Conservation (phyloP, 2,113 vertebrate genomes). For the Recurvirostra avosetta region DNA sequence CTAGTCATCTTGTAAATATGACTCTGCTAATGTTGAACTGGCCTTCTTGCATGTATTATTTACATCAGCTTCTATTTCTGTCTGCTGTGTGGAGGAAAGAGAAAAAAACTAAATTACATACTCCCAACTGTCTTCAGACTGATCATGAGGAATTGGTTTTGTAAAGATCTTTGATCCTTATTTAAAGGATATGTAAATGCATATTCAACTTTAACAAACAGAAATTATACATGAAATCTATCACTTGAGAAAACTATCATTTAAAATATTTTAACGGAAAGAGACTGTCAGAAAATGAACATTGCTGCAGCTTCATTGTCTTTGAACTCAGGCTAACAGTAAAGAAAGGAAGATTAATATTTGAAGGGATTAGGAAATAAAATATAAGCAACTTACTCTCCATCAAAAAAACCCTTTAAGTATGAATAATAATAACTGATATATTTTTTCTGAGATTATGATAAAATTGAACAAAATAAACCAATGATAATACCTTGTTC, state of each 20-base stretch:
- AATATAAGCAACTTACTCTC: background rate
- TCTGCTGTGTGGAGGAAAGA: background rate
- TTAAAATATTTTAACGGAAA: background rate
- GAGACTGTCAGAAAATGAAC: background rate
- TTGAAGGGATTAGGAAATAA: background rate
- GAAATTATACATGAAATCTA: background rate
- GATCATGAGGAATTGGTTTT: background rate
- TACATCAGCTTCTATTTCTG: constrained; percentile 1
- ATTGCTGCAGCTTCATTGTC: background rate
- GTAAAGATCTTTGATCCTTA: background rate
- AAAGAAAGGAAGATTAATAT: background rate
- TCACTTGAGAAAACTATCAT: background rate
- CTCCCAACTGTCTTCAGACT: background rate
- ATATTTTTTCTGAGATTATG: background rate
- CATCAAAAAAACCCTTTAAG: background rate
- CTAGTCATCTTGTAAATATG: background rate
- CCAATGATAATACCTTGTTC: background rate
- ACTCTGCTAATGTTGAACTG: background rate
- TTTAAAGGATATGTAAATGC: background rate
- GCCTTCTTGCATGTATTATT: background rate
- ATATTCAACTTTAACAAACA: background rate
- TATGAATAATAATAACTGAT: background rate
- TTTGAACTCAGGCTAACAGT: background rate
- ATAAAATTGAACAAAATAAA: background rate
- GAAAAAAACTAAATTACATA: background rate